Percentiles rank a stretch among this genome's conserved stretches.
Conservation (phyloP, 1,140 invertebrate genomes). For the Sarcophaga bullata region DNA sequence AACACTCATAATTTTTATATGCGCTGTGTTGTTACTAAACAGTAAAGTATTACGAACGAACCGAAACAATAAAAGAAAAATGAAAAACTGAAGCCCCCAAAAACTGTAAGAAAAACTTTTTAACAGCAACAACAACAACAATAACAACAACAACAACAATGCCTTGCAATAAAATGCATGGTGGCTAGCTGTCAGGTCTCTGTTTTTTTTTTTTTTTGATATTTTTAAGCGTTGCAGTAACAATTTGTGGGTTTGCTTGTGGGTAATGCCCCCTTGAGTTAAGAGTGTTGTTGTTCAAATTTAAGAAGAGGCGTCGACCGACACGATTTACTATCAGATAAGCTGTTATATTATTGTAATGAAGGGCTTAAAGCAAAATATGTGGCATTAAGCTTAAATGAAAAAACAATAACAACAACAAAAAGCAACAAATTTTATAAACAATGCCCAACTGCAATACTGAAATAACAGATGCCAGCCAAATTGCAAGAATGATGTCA, state of each 20-base stretch:
- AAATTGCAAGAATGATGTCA: neutral
- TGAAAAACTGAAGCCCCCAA: neutral
- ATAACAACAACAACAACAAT: neutral
- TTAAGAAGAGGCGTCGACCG: slow-evolving; percentile 39
- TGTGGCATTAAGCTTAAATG: slow-evolving; percentile 19
- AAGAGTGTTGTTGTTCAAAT: slow-evolving; percentile 35
- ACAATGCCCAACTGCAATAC: neutral
- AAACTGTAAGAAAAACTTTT: too few species aligned
- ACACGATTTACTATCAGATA: slow-evolving; percentile 46
- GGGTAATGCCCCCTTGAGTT: slow-evolving; percentile 33
- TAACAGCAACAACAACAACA: neutral
- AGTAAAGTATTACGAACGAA: neutral
- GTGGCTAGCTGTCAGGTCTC: too few species aligned
- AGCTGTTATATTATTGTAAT: slow-evolving; percentile 44
- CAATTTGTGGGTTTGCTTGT: slow-evolving; percentile 37
- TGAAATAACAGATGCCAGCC: neutral
- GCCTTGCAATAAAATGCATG: neutral
- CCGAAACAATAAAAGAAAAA: neutral
- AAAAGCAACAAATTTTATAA: neutral
- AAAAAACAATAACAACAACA: neutral
- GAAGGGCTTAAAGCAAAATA: slow-evolving; percentile 21
- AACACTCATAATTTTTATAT: slow-evolving; percentile 23
- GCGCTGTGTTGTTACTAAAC: slow-evolving; percentile 27
- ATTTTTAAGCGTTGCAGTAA: neutral
- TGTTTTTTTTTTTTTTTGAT: slow-evolving; percentile 21